Base-by-base conservation (phyloP, 2,888 invertebrate genomes). In the Eupelmus urozonus region DNA sequence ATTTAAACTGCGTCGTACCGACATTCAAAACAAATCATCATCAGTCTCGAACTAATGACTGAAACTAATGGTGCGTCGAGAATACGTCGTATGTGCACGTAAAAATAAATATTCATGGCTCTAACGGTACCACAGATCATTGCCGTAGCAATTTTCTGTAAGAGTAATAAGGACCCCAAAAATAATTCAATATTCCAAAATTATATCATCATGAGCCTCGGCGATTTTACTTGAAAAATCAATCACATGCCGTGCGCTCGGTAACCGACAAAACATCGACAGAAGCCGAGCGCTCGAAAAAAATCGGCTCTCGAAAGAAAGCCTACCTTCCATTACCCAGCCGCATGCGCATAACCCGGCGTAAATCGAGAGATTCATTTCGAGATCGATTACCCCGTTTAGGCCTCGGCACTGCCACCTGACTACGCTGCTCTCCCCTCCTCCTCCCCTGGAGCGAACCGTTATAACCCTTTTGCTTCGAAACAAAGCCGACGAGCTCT, bases 301-400 rank as follows among this genome's bases (percentile, higher is more conserved):
- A 27, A 57, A 18, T 57, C 25, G 16, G 11, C 57, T 13, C 16
- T 23, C 27, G 27, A 20, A 23, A 5, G 11, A 3, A 4, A 16
- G 18, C 20, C 23, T 3, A 18, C 53, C 20, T 16, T 18, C 20
- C 53, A 20, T 20, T 20, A 18, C 20, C 5, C 4, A 18, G 20
- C 49, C 5, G 57, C 3, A 57, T 57, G 20, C 27, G 25, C 16
- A 57, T 57, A 57, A 2, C 2, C 20, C 23, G 16, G 29, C 23
- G 29, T 51, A 73, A 51, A 62, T 62, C 72, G 69, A 34, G 51
- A 62, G 60, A 69, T 75, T 75, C 75, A 69, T 75, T 75, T 75
- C 62, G 72, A 45, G 75, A 69, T 75, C 69, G 75, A 75, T 75
- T 75, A 75, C 69, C 62, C 67, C 75, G 67, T 62, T 75, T 69